phyloP scores from a whole-genome alignment of 2,113 vertebrate species.

The Tor tambroides region DNA sequence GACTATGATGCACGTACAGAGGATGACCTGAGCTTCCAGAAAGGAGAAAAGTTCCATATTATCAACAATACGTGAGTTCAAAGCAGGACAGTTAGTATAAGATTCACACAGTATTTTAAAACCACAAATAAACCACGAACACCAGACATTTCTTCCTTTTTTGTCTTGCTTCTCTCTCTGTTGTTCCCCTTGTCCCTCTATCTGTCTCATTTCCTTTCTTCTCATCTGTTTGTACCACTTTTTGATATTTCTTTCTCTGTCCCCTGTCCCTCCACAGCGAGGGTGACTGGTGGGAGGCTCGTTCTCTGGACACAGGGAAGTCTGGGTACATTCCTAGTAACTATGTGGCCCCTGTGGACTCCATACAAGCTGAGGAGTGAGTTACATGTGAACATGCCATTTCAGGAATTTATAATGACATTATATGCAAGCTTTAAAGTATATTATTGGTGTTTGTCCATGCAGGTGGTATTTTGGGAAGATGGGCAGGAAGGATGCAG shows the following conservation, averaged over 20 bases:
- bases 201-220: neutral
- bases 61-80: conserved; percentile 89
- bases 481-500: conserved; percentile 91
- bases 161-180: neutral
- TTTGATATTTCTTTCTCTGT: conserved; percentile 31
- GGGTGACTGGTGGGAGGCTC: conserved; percentile 97
- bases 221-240: neutral
- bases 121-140: neutral
- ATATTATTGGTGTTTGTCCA: conserved; percentile 48
- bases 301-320: conserved; percentile 86
- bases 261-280: conserved; percentile 70
- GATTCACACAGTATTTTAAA: neutral
- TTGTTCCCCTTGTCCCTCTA: neutral
- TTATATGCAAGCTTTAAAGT: neutral
- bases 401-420: neutral
- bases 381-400: conserved; percentile 62
- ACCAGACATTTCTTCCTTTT: neutral
- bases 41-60: conserved; percentile 97
- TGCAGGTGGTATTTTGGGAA: conserved; percentile 97
- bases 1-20: conserved; percentile 93
- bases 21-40: conserved; percentile 90
- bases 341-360: conserved; percentile 94
- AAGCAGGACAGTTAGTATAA: neutral
- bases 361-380: conserved; percentile 98
- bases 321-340: conserved; percentile 95